Evolutionary conservation across 2,113 vertebrate genomes (phyloP), one percentile per base, ranked within the genome.

Genomic region (Cygnus atratus): DNA sequence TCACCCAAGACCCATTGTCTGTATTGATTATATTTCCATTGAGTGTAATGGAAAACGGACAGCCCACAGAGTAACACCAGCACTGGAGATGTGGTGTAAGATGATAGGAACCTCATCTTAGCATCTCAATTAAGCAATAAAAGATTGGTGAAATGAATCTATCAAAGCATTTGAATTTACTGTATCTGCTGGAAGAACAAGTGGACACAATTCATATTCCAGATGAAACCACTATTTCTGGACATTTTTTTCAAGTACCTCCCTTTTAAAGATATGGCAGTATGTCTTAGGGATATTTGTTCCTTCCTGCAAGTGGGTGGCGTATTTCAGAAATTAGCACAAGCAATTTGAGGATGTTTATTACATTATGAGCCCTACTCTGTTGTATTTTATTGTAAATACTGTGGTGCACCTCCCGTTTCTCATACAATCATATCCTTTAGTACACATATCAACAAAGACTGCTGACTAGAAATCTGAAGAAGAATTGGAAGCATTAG

Each of bases 1-100:
- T 74, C 3, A 0, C 6, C 5, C 19, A 48, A 17, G n/a, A 5
- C 67, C 24, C 39, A 6, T 18, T 61, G 25, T 37, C 33, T 52
- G 33, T 41, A 57, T 3, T 74, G 50, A 31, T n/a, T 54, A 22
- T 17, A 15, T 11, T 84, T 66, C 26, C 0, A 0, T 2, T 41
- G 35, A 85, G 29, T 54, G 7, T 62, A 52, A 62, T 0, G 3
- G 50, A 35, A 84, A 14, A 6, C 2, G 0, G 20, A 15, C 7
- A 58, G 21, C 31, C 77, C 37, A 72, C 10, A 20, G 2, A 0
- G 22, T 31, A 55, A 25, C 22, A 77, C 11, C 18, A 46, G 31
- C 19, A 65, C 13, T 3, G 20, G 44, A 71, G 70, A 54, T 22
- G 74, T 0, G 39, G 18, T 61, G 57, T n/a, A 25, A 65, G 25